Conservation (phyloP, 30 jellyfish, hydroid and myxozoan genomes). For the Haliclystus octoradiatus region DNA sequence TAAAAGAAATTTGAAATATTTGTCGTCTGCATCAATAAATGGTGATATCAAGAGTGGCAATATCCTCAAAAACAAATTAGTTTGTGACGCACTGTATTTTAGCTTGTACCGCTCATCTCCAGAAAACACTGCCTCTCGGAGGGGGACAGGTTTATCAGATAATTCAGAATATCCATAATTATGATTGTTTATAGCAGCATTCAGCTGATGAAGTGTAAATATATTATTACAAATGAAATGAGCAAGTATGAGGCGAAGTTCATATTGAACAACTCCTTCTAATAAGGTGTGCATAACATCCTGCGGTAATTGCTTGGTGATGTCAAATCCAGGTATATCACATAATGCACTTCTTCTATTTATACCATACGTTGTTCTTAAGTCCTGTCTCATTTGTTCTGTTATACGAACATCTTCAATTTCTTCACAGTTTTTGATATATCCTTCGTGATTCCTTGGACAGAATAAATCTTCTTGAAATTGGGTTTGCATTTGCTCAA, state of each 20-base stretch:
- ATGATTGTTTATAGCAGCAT: background rate
- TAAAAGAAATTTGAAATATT: background rate
- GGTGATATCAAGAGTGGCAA: background rate
- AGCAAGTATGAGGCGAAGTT: background rate
- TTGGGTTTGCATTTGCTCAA: slow-evolving; percentile 21
- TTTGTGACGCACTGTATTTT: slow-evolving; percentile 3
- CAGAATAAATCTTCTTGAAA: slow-evolving; percentile 5
- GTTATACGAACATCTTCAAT: slow-evolving; percentile 34
- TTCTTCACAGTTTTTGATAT: slow-evolving; percentile 8
- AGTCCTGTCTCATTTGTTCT: slow-evolving; percentile 5
- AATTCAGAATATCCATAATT: background rate
- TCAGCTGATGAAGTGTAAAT: background rate
- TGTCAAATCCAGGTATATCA: slow-evolving; percentile 23
- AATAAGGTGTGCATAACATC: slow-evolving; percentile 33
- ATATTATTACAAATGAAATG: background rate
- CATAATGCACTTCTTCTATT: slow-evolving; percentile 5
- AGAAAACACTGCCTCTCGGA: background rate
- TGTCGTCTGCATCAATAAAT: background rate
- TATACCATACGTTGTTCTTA: slow-evolving; percentile 16
- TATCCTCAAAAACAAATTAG: background rate
- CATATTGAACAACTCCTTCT: slow-evolving; percentile 28
- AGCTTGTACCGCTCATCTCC: background rate
- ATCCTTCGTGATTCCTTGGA: slow-evolving; percentile 1
- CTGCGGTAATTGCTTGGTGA: slow-evolving; percentile 28
- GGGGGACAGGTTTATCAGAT: background rate